Evolutionary conservation across 2,888 invertebrate genomes (phyloP).

Genomic region (Esperia sulphurella): DNA sequence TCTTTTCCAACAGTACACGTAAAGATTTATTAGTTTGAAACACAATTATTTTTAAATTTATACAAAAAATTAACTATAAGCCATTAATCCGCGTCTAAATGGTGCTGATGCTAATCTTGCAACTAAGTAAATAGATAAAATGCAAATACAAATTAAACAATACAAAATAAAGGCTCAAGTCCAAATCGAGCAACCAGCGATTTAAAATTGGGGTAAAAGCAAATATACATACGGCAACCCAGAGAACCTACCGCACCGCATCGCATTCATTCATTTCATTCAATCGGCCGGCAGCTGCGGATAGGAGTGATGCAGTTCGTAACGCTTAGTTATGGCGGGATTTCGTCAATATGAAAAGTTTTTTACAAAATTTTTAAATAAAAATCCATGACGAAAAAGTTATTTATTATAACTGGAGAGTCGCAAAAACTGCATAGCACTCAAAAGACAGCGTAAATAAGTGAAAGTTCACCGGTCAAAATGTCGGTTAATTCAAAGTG

Average conservation of each 20-base stretch:
- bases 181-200: no score
- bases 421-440: constrained; percentile 31
- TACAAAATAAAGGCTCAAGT: no score
- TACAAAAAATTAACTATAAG: no score
- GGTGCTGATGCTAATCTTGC: no score
- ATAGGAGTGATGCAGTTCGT: constrained; percentile 20
- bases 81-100: no score
- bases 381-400: constrained; percentile 41
- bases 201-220: neutral
- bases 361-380: constrained; percentile 58
- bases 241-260: constrained; percentile 26
- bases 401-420: constrained; percentile 22
- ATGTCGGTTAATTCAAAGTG: constrained; percentile 79
- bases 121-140: no score
- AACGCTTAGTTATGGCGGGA: constrained; percentile 58
- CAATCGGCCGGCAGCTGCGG: constrained; percentile 59
- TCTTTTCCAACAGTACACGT: no score
- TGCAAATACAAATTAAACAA: no score
- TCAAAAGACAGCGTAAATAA: constrained; percentile 33
- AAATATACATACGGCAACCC: constrained; percentile 39
- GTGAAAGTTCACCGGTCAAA: constrained; percentile 70
- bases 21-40: no score
- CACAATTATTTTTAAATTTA: no score
- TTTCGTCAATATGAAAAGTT: constrained; percentile 65
- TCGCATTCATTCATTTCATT: constrained; percentile 38